Base-by-base conservation (phyloP, 2,888 invertebrate species). In the Ernsta delagoae region DNA sequence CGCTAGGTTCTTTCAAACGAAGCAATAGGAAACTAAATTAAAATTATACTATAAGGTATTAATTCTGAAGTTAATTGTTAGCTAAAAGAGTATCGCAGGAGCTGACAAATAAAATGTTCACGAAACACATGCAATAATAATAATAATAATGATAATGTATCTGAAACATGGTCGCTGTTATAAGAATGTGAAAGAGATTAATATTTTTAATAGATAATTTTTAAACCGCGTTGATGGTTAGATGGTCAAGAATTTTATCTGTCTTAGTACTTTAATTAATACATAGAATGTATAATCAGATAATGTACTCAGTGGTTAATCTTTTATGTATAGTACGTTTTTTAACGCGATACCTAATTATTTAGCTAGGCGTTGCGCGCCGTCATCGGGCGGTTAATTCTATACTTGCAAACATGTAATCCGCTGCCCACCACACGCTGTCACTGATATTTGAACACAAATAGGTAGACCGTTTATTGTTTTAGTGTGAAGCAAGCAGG, bases 201-300 rank as follows among this genome's bases (percentile, higher is more conserved):
- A 84, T 85, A 87, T 85, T 85, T 84, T 85, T 83, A 86, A 84
- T 86, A 86, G 78, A 79, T 83, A 75, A 80, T 83, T 81, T 81
- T 80, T 36, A 77, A 68, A 80, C 77, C 78, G 77, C 81, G 81
- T 85, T 81, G 77, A 81, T 81, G 79, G 80, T 81, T 85, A 82
- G 80, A 78, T 83, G 80, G 84, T 86, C 79, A 78, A 78, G 78
- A 78, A 83, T 84, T 85, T 83, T 83, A 83, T 81, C 75, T 36
- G 76, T 78, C 77, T 79, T 80, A 76, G 78, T 75, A 76, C 72
- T 75, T 77, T 78, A 78, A 74, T 75, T 68, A 59, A 73, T 70
- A 61, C 57, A 69, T 70, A 68, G 41, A 45, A 60, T 48, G 41
- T 61, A 61, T 61, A 39, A 62, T 50, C 34, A 45, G 16, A 39